A percentile compares a stretch with the other conserved stretches of the same genome.
These are phyloP conservation scores for Zygothrica quintamaculata DNA, from an alignment of 2,888 invertebrate genomes.

Conservation along the genomic window DNA sequence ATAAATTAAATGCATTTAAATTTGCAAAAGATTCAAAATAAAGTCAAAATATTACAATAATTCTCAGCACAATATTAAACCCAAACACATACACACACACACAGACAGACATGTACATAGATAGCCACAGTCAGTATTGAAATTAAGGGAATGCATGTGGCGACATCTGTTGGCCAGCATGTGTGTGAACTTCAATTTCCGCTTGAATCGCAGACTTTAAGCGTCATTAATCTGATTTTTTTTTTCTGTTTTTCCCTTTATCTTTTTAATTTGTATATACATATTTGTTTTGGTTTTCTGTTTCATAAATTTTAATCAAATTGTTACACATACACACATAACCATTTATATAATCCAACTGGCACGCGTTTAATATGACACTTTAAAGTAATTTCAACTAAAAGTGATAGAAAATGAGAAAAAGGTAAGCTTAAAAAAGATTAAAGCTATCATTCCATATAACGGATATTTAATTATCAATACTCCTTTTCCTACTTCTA, in stretches of 20 bases:
- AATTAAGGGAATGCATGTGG: conserved; percentile 20
- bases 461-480: too few species aligned
- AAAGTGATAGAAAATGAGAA: not conserved
- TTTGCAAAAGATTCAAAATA: conserved; percentile 57
- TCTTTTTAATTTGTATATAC: not conserved
- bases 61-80: conserved; percentile 28
- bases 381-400: not conserved
- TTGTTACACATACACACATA: conserved; percentile 5
- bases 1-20: conserved; percentile 75
- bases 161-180: conserved; percentile 63
- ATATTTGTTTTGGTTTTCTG: conserved; percentile 11
- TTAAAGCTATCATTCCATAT: too few species aligned
- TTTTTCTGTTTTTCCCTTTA: too few species aligned
- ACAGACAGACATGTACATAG: conserved; percentile 2
- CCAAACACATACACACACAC: conserved; percentile 4
- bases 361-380: conserved; percentile 10
- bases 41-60: conserved; percentile 66
- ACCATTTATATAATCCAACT: conserved; percentile 1
- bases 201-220: conserved; percentile 37
- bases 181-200: conserved; percentile 67
- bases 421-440: too few species aligned
- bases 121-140: conserved; percentile 5
- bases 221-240: conserved; percentile 34
- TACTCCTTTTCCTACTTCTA: too few species aligned
- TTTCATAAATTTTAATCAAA: conserved; percentile 45